Percentiles rank a stretch among this genome's conserved stretches.
Evolutionary conservation across 2,113 vertebrate genomes (phyloP).

Genomic region (Dermatemys mawii): DNA sequence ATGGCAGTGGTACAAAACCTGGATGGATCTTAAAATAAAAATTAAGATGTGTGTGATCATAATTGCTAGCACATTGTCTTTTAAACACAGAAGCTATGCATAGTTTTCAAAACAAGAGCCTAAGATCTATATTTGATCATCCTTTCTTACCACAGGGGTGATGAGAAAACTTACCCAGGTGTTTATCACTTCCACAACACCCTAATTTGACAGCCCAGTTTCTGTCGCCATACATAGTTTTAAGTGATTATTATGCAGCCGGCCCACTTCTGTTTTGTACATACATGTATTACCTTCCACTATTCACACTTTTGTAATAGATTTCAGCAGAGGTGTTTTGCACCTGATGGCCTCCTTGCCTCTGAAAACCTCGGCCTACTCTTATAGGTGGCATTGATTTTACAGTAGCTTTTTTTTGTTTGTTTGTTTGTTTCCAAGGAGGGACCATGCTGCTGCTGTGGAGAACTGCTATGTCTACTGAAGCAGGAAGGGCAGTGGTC

Average conservation of each 20-base stretch:
- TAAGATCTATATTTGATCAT: neutral
- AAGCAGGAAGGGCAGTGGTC: constrained; percentile 54
- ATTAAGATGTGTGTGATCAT: fast-evolving
- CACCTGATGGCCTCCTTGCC: neutral
- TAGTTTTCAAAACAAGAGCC: neutral
- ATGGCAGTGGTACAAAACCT: neutral
- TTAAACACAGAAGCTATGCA: neutral
- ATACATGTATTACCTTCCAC: neutral
- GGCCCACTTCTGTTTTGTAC: neutral
- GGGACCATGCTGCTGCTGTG: constrained; percentile 59
- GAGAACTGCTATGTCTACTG: constrained; percentile 68
- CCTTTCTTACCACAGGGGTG: neutral
- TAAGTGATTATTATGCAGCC: neutral
- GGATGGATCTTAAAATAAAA: neutral
- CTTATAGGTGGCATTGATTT: neutral
- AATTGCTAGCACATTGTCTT: neutral
- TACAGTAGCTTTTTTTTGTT: neutral
- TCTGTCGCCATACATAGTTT: neutral
- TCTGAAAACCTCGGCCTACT: neutral
- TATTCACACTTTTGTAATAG: neutral
- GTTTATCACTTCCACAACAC: neutral
- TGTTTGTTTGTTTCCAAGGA: constrained; percentile 59
- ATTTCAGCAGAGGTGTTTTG: neutral
- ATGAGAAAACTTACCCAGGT: neutral
- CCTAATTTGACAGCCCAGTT: neutral